Conservation (phyloP, 2,888 invertebrate species). For the Elmis aenea region DNA sequence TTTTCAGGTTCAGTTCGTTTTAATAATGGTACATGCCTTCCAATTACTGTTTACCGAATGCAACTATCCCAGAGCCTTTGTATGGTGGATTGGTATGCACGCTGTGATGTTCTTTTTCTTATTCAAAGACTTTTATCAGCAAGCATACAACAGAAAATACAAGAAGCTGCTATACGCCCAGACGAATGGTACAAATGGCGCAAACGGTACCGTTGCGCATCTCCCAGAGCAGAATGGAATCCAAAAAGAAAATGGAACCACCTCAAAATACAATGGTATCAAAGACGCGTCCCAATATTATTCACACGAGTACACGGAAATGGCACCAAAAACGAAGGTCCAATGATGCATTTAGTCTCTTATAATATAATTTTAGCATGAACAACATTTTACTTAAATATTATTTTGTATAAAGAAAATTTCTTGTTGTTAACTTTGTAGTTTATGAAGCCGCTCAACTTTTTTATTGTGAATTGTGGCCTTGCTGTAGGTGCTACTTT, state of each 20-base stretch:
- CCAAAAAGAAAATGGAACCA: constrained; percentile 32
- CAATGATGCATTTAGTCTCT: constrained; percentile 34
- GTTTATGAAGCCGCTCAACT: constrained; percentile 19
- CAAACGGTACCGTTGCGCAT: constrained; percentile 31
- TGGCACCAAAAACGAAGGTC: constrained; percentile 38
- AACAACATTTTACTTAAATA: constrained; percentile 14
- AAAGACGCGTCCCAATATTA: constrained; percentile 49
- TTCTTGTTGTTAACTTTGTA: constrained; percentile 17
- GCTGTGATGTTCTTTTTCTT: constrained; percentile 94
- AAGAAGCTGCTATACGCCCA: constrained; percentile 15
- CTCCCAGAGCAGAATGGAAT: constrained; percentile 27
- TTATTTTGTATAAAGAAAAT: constrained; percentile 13
- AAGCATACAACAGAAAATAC: constrained; percentile 56
- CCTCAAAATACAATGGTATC: constrained; percentile 23
- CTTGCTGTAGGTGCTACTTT: constrained; percentile 16
- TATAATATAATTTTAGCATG: constrained; percentile 12
- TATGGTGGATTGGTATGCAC: constrained; percentile 94
- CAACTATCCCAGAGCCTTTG: constrained; percentile 89
- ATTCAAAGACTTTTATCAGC: constrained; percentile 91
- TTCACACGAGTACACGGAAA: constrained; percentile 44
- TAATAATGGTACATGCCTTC: constrained; percentile 89
- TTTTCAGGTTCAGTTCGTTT: constrained; percentile 78
- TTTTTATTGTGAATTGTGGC: constrained; percentile 18
- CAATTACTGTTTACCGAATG: constrained; percentile 87
- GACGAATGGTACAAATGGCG: constrained; percentile 25